Evolutionary conservation across 2,797 vertebrate species (phyloP), one percentile per base, ranked within the genome.

Genomic region (Clamator glandarius): DNA sequence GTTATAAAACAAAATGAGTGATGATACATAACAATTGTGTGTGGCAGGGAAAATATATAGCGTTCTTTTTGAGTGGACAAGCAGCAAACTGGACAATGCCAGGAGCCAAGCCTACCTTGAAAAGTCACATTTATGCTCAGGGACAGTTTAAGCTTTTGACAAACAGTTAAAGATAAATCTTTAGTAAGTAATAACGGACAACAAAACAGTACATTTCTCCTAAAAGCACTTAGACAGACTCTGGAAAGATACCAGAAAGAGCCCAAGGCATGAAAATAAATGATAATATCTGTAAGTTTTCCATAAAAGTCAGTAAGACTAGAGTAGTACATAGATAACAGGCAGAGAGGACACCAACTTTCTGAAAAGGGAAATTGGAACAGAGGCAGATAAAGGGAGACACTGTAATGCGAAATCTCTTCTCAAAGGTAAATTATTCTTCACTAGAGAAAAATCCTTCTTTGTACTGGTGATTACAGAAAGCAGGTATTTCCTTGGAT

Each of bases 181-280:
- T 51, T 48, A 23, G 44, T 46, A 77, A 48, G 84, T 57, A 95
- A 93, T 57, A 92, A 90, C 67, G 80, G 92, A 92, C 51, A 95
- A 84, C 62, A 88, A 87, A 93, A 81, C 61, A 26, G 58, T 85
- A 91, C 42, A 66, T 92, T 74, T 92, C 54, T 92, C 73, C 73
- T 83, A 80, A 85, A 95, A 83, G 76, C 75, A 75, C 57, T 92
- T 93, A 67, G 8, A 91, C 6, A 88, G 62, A 67, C 73, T 28
- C 46, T 90, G 94, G 91, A 95, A 90, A 75, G 58, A 88, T 62
- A 89, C 85, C 79, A 88, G 91, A 93, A 88, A 76, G 35, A 91
- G 54, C 54, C 42, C 3, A 1, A 68, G 36, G 66, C 54, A 89
- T 72, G 66, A 92, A 88, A 94, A 90, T 67, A 93, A 86, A 91